Evolutionary conservation across 2,113 vertebrate species (phyloP), one percentile per base, ranked within the genome.

Genomic region (Rhipidura dahli): DNA sequence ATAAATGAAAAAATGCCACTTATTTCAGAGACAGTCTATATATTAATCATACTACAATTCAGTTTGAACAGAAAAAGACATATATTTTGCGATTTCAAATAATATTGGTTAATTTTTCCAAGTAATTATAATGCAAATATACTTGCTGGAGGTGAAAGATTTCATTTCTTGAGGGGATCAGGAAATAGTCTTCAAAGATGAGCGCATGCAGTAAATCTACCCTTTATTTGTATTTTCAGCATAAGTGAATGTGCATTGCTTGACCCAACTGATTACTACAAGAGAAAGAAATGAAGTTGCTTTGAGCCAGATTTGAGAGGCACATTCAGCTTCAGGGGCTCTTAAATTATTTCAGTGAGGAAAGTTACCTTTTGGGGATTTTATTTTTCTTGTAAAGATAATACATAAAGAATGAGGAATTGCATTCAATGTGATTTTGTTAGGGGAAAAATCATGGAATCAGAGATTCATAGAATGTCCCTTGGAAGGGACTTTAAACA

Each of bases 401-500:
- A 26, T 22, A 72, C 5, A 5, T 65, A 77, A 89, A 84, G 31
- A 69, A 89, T 66, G 15, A 79, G 33, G 42, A 79, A 53, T 14
- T 79, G 15, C 12, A 56, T 42, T 79, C 63, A 6, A 59, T 39
- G 19, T 44, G 28, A 60, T 35, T 71, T 10, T 35, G 3, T 9
- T 42, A 42, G 33, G 33, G 22, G 8, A 9, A 82, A 82, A 49
- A 23, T 27, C 21, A 65, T 15, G 35, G n/a, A 56, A 30, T 24
- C 24, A 75, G 14, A n/a, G 50, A 45, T 14, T 22, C 0, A 0
- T 18, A 54, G 22, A 49, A 57, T 16, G 24, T 10, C 15, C 42
- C 40, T 39, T 70, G 37, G 31, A 83, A 71, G 31, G 16, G 10
- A 30, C 26, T 3, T 24, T 35, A 20, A 20, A 31, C 10, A 42